Percentiles rank a stretch among this genome's conserved stretches.
These are phyloP conservation scores for Esperia sulphurella DNA, from an alignment of 2,888 invertebrate genomes.

Conservation along the genomic window DNA sequence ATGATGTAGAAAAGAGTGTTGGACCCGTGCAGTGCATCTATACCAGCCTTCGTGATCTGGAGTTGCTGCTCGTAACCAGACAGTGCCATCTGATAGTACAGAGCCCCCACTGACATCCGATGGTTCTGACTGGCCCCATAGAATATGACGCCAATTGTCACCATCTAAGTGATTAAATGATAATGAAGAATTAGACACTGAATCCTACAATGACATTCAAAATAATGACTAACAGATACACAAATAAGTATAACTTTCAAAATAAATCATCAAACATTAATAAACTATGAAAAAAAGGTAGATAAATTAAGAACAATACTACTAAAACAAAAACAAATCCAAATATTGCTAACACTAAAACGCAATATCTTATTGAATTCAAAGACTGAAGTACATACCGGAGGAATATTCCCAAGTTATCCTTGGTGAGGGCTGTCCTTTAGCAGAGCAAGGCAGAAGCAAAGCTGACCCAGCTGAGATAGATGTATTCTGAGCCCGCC, in stretches of 20 bases:
- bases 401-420: conserved; percentile 87
- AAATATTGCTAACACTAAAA: too few relatives aligned
- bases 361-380: too few relatives aligned
- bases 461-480: conserved; percentile 87
- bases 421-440: conserved; percentile 88
- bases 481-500: conserved; percentile 86
- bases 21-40: conserved; percentile 86
- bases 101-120: conserved; percentile 74
- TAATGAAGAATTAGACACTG: too few relatives aligned
- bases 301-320: too few relatives aligned
- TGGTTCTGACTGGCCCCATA: conserved; percentile 65
- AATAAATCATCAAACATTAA: too few relatives aligned
- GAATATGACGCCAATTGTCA: conserved; percentile 67
- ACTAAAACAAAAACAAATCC: too few relatives aligned
- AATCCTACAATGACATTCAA: too few relatives aligned
- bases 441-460: conserved; percentile 87
- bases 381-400: conserved; percentile 54
- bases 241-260: too few relatives aligned
- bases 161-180: conserved; percentile 39
- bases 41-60: conserved; percentile 91
- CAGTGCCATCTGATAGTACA: conserved; percentile 84
- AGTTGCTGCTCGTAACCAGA: conserved; percentile 85
- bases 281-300: too few relatives aligned
- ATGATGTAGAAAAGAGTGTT: conserved; percentile 65
- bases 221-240: too few relatives aligned